Evolutionary conservation across 2,888 invertebrate genomes (phyloP).

Genomic region (Chelonus formosanus): DNA sequence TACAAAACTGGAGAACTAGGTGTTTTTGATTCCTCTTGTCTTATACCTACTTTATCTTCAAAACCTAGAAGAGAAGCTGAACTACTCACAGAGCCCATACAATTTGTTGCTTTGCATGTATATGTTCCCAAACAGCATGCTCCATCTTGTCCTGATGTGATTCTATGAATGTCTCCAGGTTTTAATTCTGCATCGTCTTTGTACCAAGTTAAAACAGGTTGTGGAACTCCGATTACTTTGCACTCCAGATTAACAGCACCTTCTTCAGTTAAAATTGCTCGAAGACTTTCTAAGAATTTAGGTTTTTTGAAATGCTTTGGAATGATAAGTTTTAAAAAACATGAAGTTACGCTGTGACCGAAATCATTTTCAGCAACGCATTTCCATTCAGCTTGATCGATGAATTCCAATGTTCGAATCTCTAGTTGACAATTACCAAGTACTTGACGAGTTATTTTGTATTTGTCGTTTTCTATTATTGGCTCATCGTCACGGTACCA

Average conservation of each 20-base stretch:
- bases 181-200: slow-evolving; percentile 90
- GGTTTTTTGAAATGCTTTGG: slow-evolving; percentile 91
- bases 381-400: slow-evolving; percentile 89
- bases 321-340: slow-evolving; percentile 83
- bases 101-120: slow-evolving; percentile 89
- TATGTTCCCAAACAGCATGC: slow-evolving; percentile 90
- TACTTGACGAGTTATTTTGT: slow-evolving; percentile 74
- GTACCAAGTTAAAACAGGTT: slow-evolving; percentile 90
- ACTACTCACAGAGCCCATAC: slow-evolving; percentile 89
- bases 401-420: slow-evolving; percentile 78
- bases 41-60: slow-evolving; percentile 71
- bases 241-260: slow-evolving; percentile 92
- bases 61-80: slow-evolving; percentile 88
- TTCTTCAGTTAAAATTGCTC: slow-evolving; percentile 86
- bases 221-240: slow-evolving; percentile 91
- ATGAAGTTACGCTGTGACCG: slow-evolving; percentile 88
- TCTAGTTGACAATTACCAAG: slow-evolving; percentile 78
- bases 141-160: slow-evolving; percentile 89
- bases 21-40: slow-evolving; percentile 61
- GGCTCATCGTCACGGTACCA: slow-evolving; percentile 91
- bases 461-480: slow-evolving; percentile 75
- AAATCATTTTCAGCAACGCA: slow-evolving; percentile 89
- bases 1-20: slow-evolving; percentile 50
- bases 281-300: slow-evolving; percentile 83
- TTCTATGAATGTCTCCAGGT: slow-evolving; percentile 90